These are phyloP conservation scores for Ptychadena robeensis DNA, from an alignment of 2,797 vertebrate genomes.

Conservation along the genomic window DNA sequence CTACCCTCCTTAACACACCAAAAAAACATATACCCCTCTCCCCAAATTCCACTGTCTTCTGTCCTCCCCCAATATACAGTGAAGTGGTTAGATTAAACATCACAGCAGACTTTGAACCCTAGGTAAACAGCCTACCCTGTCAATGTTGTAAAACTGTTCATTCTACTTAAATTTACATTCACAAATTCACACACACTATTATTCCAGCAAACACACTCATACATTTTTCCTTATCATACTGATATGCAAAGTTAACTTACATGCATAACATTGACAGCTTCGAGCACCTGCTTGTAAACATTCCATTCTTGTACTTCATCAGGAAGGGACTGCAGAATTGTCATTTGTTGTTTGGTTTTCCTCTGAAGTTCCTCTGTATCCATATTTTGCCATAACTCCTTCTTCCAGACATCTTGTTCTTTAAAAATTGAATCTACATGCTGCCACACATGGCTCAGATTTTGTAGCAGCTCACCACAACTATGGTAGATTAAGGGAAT, in stretches of 20 bases:
- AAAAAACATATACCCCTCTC: no score
- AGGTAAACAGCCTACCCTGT: no score
- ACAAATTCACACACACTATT: no score
- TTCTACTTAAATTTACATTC: no score
- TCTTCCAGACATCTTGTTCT: slow-evolving; percentile 55
- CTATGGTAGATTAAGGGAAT: slow-evolving; percentile 3
- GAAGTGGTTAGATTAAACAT: no score
- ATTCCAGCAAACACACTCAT: no score
- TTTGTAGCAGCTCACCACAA: slow-evolving; percentile 47
- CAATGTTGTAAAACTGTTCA: no score
- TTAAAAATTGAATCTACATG: slow-evolving; percentile 46
- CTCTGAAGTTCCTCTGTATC: slow-evolving; percentile 37
- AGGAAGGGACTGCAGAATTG: slow-evolving; percentile 55
- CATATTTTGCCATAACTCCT: slow-evolving; percentile 56
- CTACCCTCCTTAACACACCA: no score
- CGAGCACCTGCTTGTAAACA: slow-evolving; percentile 43
- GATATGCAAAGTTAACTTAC: slow-evolving; percentile 8
- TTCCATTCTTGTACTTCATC: slow-evolving; percentile 48
- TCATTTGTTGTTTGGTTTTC: slow-evolving; percentile 32
- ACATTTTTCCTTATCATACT: no score
- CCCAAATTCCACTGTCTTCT: no score
- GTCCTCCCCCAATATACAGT: no score
- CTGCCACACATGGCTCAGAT: slow-evolving; percentile 55
- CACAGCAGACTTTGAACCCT: no score
- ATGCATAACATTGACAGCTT: slow-evolving; percentile 55